Percentiles rank a stretch among this genome's conserved stretches.
Evolutionary conservation across 1,140 invertebrate species (phyloP).

Genomic region (Theocolax elegans): DNA sequence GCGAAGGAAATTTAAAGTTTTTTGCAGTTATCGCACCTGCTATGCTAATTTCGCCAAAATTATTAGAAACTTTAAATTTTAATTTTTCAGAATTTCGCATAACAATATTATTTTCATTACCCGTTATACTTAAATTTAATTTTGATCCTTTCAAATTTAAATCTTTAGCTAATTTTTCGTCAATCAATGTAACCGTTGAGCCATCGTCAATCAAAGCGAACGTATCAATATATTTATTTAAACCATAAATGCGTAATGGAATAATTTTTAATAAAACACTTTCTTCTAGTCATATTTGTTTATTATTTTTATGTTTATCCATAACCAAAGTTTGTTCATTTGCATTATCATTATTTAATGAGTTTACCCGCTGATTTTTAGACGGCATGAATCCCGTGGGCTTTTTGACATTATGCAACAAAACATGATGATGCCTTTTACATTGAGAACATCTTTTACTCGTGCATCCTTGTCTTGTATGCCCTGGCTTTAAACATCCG

Average conservation of each 20-base stretch:
- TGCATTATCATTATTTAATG: no score
- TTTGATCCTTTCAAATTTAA: constrained; percentile 13
- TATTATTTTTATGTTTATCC: no score
- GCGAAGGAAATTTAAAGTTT: background rate
- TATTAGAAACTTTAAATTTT: background rate
- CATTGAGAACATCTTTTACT: no score
- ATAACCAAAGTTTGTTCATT: no score
- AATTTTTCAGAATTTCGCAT: background rate
- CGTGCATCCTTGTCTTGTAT: no score
- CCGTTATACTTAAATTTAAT: background rate
- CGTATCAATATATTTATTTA: background rate
- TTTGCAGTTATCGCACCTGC: background rate
- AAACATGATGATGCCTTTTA: no score
- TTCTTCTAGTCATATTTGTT: no score
- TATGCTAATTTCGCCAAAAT: background rate
- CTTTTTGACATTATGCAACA: no score
- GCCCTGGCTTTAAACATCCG: no score
- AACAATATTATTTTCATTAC: background rate
- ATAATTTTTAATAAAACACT: background rate
- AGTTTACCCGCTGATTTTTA: no score
- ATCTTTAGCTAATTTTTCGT: background rate
- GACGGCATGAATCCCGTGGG: no score
- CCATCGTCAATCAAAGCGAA: constrained; percentile 33
- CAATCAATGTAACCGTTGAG: constrained; percentile 30
- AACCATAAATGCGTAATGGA: background rate